Base-by-base conservation (phyloP, 2,888 invertebrate genomes). In the Parapristionchus giblindavisi region DNA sequence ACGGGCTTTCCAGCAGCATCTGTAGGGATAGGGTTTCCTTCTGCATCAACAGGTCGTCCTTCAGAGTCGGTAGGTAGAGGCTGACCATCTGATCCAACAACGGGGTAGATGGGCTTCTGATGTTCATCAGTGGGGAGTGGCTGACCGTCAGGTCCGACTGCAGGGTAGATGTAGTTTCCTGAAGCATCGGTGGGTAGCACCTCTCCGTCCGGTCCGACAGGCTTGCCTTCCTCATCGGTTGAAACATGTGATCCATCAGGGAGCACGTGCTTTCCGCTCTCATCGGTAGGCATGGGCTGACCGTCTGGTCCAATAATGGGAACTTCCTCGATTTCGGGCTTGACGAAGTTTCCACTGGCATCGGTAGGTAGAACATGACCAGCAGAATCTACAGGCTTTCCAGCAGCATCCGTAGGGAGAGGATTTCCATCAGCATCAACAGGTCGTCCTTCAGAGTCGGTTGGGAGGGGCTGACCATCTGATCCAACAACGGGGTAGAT, bases 121-220 rank as follows among this genome's bases (percentile, higher is more conserved):
- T 75, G 61, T n/a, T 48, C 66, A 63, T 83, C 81, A 14, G 80
- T 81, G 40, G 78, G 76, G 27, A 79, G 68, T n/a, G 77, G 51
- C 24, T 24, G 36, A 51, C 75, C 78, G 17, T 77, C 82, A 34
- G 77, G 38, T 43, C 75, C 75, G 14, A 77, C 56, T 3, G 68
- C 76, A 8, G 73, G 77, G 74, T 86, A 87, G 8, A 85, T 72
- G 79, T 80, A 86, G 29, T 84, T 80, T n/a, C 83, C 83, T 24
- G 83, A 76, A 3, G 78, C 78, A 75, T 85, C 84, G 58, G 81
- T 79, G 38, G 77, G 75, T 32, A 86, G 70, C 24, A 74, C 66
- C 1, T 80, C 71, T 4, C 83, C 84, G 21, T 80, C 80, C 21
- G 84, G 84, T n/a, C 78, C 80, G 21, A 83, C 24, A 24, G 85